phyloP scores from a whole-genome alignment of 2,113 vertebrate genomes.

The Phainopepla nitens region DNA sequence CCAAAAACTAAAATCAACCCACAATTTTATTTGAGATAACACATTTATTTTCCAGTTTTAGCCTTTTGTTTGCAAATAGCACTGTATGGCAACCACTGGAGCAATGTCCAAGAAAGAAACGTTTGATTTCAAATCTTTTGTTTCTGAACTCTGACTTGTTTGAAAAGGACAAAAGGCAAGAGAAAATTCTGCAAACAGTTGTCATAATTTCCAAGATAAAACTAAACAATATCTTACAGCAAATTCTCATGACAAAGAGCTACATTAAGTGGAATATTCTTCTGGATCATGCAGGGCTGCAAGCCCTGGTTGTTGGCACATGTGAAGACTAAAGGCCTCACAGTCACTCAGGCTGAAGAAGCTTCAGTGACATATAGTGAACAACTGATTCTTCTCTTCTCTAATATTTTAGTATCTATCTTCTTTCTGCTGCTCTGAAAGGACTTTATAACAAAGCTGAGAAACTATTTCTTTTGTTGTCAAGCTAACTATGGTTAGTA shows the following conservation, averaged over 20 bases:
- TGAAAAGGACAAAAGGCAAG: background rate
- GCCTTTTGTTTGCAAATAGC: background rate
- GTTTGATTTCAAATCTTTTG: background rate
- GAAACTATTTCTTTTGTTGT: background rate
- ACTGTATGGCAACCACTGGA: background rate
- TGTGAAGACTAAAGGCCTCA: background rate
- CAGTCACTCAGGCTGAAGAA: background rate
- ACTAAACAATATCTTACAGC: background rate
- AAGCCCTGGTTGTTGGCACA: too few relatives aligned
- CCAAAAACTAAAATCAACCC: background rate
- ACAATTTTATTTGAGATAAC: background rate
- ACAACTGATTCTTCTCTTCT: background rate
- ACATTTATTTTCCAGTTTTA: background rate
- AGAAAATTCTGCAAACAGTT: background rate
- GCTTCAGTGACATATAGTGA: background rate
- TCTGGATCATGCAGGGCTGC: fast-evolving
- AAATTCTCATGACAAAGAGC: background rate
- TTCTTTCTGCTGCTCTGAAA: background rate
- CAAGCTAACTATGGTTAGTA: background rate
- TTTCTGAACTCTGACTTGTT: background rate
- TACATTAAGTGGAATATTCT: background rate
- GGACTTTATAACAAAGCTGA: background rate
- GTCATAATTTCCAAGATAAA: background rate
- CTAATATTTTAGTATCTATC: background rate
- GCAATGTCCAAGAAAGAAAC: background rate